phyloP scores from a whole-genome alignment of 2,113 vertebrate species.

The zebrafish (Danio rerio) region DNA sequence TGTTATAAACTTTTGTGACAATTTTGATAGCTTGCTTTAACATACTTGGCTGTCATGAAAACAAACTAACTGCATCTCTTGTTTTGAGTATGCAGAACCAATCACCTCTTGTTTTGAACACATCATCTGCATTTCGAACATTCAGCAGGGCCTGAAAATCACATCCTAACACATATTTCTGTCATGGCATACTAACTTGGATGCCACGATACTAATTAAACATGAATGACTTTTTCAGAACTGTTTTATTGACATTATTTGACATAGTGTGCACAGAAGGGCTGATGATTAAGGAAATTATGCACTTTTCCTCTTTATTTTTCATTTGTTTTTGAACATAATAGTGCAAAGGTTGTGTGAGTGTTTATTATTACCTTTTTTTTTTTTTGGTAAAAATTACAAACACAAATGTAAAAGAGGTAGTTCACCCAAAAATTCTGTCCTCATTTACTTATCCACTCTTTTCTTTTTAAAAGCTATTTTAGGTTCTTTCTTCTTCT shows the following conservation, averaged over 20 bases:
- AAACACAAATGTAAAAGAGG: not conserved
- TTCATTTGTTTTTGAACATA: not conserved
- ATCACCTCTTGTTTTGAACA: conserved; percentile 28
- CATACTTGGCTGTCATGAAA: not conserved
- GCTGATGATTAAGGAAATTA: not conserved
- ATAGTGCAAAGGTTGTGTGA: not conserved
- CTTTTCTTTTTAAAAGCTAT: too few species aligned
- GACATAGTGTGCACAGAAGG: not conserved
- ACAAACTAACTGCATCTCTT: conserved; percentile 22
- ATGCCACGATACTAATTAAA: conserved; percentile 21
- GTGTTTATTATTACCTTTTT: not conserved
- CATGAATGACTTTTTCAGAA: not conserved
- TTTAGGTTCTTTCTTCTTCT: too few species aligned
- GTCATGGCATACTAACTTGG: conserved; percentile 44
- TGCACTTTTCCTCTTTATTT: not conserved
- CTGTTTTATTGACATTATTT: conserved; percentile 3
- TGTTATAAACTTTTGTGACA: conserved; percentile 7
- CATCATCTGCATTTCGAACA: conserved; percentile 48
- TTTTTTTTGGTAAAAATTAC: not conserved
- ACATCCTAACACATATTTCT: conserved; percentile 20
- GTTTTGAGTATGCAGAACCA: conserved; percentile 30
- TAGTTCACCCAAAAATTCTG: too few species aligned
- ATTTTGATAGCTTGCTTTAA: conserved; percentile 23
- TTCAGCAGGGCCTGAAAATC: conserved; percentile 13
- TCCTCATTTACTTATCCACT: too few species aligned